Base-by-base conservation (phyloP, 1,140 invertebrate genomes). In the Aphidius ervi region DNA sequence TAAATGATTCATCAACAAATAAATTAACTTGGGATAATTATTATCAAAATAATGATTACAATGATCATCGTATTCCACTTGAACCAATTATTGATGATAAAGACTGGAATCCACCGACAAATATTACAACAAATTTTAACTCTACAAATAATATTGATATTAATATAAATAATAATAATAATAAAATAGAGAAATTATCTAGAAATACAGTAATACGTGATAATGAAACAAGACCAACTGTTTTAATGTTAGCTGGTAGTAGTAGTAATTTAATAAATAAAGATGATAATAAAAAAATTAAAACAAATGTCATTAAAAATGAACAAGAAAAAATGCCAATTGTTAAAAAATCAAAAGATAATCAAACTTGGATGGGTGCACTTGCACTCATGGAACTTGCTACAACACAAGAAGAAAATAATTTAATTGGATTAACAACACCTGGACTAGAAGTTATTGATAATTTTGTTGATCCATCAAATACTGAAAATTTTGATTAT, bases 371-470 rank as follows among this genome's bases (percentile, higher is more conserved):
- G 79, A 67, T 85, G 10, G 85, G 86, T 31, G 87, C 87, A 37
- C 78, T 89, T 63, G 87, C 87, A 41, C 74, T 89, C 0, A 87
- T 88, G 72, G 84, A 88, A 73, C 70, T 89, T 37, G 79, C 84
- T 5, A 78, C 80, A 63, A 74, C 70, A 54, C 72, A 77, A 63
- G 70, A 76, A 60, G 68, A 74, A 58, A 67, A 67, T 53, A 68
- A 47, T 31, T 31, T 31, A 31, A 31, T 31, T 31, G 64, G 23
- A 3, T 31, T 31, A 31, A 31, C 23, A 31, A 31, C 23, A 31
- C 23, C 23, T 31, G 23, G 23, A 31, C 4, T 31, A 31, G 23
- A 31, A 31, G 4, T 31, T 31, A 31, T 31, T 31, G 23, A 31
- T 31, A 31, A 31, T 31, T 31, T 31, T 31, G 23, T 31, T 31